Base-by-base conservation (phyloP, 2,113 vertebrate species). In the Andinoacara biseriatus region DNA sequence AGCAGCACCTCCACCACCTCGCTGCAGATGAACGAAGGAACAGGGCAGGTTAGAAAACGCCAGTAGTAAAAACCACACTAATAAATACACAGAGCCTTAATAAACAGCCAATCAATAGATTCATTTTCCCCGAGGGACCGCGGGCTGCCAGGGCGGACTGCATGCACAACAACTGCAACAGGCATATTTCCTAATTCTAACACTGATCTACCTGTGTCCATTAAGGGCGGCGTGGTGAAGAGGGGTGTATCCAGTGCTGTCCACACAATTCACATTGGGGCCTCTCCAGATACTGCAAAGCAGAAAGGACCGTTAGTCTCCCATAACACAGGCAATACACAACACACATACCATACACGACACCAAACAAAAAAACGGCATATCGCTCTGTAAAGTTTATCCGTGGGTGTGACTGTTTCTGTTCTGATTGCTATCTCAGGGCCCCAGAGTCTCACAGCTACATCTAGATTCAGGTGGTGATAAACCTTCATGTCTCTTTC, bases 201-300 rank as follows among this genome's bases (percentile, higher is more conserved):
- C 3, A 15, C 29, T 3, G 20, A 72, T 84, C 93, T 94, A 99
- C 98, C 95, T 99, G 90, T 99, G 98, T 88, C 98, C 98, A 10
- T 99, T 99, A 24, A 99, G 63, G 84, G 98, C 97, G 14, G 98
- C 97, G 18, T 99, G 98, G 92, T 99, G 98, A 76, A 99, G 96
- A 2, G 98, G 98, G 2, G 98, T 98, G 86, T 99, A 99, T 90
- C 98, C 98, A 81, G 98, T 99, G 88, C 96, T 98, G 95, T 99
- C 98, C 83, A 98, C 97, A 76, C 98, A 99, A 92, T 99, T 99
- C 96, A 99, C 98, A 81, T 98, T 99, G 10, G 98, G 98, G 74
- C 98, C 98, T 91, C 98, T 97, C 98, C 98, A 99, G 94, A 99
- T 99, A 90, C 98, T 98, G 95, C 81, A 82, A 78, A 83, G 15